A percentile compares a stretch with the other conserved stretches of the same genome.
phyloP scores from a whole-genome alignment of 2,797 vertebrate species.

The Halcyon chelicuti region DNA sequence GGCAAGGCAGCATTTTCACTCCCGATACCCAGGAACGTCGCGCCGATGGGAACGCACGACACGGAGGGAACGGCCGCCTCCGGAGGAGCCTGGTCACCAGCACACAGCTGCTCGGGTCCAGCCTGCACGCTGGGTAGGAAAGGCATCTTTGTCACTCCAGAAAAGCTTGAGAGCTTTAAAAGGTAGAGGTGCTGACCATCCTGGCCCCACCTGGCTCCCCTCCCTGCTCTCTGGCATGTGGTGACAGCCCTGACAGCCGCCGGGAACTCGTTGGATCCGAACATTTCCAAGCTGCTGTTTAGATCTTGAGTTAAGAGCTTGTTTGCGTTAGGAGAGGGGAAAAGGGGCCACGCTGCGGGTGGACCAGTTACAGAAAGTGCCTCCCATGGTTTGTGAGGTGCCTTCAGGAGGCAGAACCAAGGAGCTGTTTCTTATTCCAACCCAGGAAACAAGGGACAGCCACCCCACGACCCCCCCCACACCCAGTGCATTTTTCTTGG shows the following conservation, averaged over 20 bases:
- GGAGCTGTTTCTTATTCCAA: background rate
- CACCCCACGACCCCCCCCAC: too few relatives aligned
- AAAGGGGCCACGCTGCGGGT: background rate
- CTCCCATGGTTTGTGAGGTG: background rate
- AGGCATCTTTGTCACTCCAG: background rate
- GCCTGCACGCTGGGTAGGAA: accelerated
- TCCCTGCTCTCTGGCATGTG: background rate
- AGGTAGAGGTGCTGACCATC: background rate
- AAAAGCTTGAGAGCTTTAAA: background rate
- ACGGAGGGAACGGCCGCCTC: accelerated
- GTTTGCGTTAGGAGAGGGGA: background rate
- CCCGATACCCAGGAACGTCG: background rate
- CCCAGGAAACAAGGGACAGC: background rate
- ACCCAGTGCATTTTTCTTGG: background rate
- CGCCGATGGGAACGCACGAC: background rate
- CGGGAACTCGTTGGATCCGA: background rate
- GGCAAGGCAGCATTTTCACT: background rate
- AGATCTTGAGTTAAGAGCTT: background rate
- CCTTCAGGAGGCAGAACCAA: background rate
- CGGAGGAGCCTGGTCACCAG: background rate
- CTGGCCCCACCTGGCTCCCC: background rate
- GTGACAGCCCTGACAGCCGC: background rate
- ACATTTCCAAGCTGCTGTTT: background rate
- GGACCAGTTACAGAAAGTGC: background rate
- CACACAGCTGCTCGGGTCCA: background rate